These are phyloP conservation scores for Pristionchus arcanus DNA, from an alignment of 2,888 invertebrate species.

Conservation along the genomic window DNA sequence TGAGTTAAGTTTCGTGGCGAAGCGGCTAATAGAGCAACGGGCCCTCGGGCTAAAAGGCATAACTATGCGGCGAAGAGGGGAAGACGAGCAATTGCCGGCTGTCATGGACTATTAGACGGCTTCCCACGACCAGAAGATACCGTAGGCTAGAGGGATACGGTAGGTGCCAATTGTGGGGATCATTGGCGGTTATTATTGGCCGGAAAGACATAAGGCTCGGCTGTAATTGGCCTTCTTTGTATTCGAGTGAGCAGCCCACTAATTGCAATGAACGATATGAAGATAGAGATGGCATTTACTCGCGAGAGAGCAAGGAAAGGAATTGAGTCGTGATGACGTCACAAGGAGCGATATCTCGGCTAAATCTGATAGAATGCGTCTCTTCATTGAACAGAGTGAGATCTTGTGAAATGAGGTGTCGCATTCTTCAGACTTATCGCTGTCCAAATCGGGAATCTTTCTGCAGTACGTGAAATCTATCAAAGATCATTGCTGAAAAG, in stretches of 20 bases:
- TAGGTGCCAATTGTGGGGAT: background rate
- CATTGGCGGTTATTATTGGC: constrained; percentile 36
- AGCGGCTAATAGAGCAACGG: constrained; percentile 20
- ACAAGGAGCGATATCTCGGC: background rate
- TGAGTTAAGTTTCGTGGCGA: constrained; percentile 46
- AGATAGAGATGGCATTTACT: constrained; percentile 5
- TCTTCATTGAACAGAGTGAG: background rate
- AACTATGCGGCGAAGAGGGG: background rate
- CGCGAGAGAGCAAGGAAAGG: background rate
- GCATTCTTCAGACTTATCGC: background rate
- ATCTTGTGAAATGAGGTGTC: background rate
- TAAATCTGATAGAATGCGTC: background rate
- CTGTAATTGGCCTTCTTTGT: constrained; percentile 36
- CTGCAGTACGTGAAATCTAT: background rate
- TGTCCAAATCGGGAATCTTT: background rate
- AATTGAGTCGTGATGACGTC: background rate
- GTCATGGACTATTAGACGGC: constrained; percentile 24
- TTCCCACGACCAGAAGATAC: constrained; percentile 2
- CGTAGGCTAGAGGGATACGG: background rate
- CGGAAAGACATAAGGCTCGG: constrained; percentile 46
- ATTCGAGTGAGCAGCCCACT: background rate
- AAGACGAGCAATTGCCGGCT: background rate
- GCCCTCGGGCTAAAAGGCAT: constrained; percentile 43
- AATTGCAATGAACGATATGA: constrained; percentile 5
- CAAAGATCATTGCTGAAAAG: background rate